Evolutionary conservation across 2,113 vertebrate species (phyloP).

Genomic region (Pseudolaguvia tuberculata): DNA sequence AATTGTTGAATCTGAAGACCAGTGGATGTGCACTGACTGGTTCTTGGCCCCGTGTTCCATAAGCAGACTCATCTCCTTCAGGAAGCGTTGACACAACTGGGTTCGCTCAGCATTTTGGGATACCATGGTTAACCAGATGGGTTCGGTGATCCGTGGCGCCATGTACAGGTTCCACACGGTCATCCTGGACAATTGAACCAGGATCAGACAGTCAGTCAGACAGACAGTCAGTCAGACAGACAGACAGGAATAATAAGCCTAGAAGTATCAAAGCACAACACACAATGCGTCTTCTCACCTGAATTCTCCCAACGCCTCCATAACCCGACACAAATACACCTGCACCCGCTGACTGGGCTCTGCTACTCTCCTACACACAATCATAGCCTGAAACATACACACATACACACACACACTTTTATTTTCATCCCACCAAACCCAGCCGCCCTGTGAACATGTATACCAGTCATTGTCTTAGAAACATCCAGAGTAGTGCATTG

Average conservation of each 20-base stretch:
- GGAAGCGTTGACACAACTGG: constrained; percentile 77
- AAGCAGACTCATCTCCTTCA: constrained; percentile 75
- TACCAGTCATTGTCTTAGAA: constrained; percentile 6
- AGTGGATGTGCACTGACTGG: constrained; percentile 67
- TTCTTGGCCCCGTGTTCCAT: constrained; percentile 82
- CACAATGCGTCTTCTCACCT: constrained; percentile 63
- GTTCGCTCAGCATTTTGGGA: constrained; percentile 74
- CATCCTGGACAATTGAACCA: constrained; percentile 58
- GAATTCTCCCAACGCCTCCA: constrained; percentile 84
- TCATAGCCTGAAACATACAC: constrained; percentile 78
- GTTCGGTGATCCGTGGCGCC: constrained; percentile 79
- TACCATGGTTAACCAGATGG: constrained; percentile 85
- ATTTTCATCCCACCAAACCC: neutral
- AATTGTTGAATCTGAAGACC: too few relatives aligned
- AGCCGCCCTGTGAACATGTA: neutral
- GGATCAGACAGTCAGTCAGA: neutral
- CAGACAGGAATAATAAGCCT: neutral
- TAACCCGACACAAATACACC: constrained; percentile 79
- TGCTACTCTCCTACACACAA: constrained; percentile 80
- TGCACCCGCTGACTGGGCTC: constrained; percentile 82
- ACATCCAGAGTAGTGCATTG: neutral
- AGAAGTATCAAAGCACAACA: neutral
- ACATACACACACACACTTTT: constrained; percentile 49
- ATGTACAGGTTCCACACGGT: constrained; percentile 83
- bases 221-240: too few relatives aligned